Base-by-base conservation (phyloP, 2,113 vertebrate genomes). In the Gavialis gangeticus region DNA sequence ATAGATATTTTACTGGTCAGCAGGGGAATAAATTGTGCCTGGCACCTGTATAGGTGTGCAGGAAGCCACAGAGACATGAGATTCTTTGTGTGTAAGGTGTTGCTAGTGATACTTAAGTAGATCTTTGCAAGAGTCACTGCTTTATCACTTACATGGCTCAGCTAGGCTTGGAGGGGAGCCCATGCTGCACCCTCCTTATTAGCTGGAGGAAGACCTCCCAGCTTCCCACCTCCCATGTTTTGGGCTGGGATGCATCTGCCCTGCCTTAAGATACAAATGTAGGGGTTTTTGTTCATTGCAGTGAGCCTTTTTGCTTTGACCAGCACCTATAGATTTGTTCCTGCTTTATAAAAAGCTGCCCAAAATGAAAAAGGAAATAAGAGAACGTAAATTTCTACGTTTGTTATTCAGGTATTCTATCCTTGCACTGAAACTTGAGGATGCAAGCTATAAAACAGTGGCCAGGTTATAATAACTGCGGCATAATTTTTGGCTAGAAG, bases 171-270 rank as follows among this genome's bases (percentile, higher is more conserved):
- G 21, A 25, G 12, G 21, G 21, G 34, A 34, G 13, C 69, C 22
- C 21, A 25, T 19, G 30, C 30, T 37, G 6, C 19, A 22, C 34
- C 12, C 2, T 73, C 34, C 12, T 14, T 25, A 37, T 30, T 30
- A 73, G 69, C 69, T 73, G 22, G 13, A 21, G 18, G 69, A 73
- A 37, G 22, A 12, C 1, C 14, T 14, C 60, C 2, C 56, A 87
- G n/a, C 25, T 30, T 14, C 54, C 27, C 64, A 6, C 4, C 1
- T 16, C 30, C 80, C 56, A 67, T 71, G n/a, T 28, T 19, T 55
- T 24, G 46, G 8, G 25, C 37, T 24, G 46, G 34, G 24, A 30
- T 10, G 3, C 4, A 10, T 6, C 13, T 0, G 1, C 27, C 10
- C 2, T 17, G 34, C 18, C 66, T 87, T 12, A 34, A 77, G 17